Evolutionary conservation across 2,797 vertebrate species (phyloP).

Genomic region (Meda fulgida): DNA sequence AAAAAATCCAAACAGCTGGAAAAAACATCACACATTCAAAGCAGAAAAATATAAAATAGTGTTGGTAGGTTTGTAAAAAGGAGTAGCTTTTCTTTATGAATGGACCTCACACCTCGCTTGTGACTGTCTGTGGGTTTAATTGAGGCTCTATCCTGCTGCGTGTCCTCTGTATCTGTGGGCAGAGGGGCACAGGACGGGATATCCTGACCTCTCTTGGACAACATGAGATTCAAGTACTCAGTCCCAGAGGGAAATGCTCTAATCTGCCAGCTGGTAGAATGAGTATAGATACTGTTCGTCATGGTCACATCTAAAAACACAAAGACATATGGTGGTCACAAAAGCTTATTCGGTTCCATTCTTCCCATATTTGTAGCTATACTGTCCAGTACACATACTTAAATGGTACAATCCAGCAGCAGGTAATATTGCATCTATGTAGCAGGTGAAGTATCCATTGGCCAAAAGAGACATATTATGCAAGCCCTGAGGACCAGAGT

Average conservation of each 20-base stretch:
- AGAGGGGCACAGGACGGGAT: constrained; percentile 45
- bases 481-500: constrained; percentile 65
- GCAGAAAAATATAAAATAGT: neutral
- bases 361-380: neutral
- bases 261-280: constrained; percentile 59
- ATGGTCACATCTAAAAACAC: constrained; percentile 60
- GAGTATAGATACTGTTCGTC: constrained; percentile 62
- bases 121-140: neutral
- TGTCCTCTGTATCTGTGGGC: constrained; percentile 57
- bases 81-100: neutral
- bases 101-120: constrained; percentile 26
- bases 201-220: constrained; percentile 20
- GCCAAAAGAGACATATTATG: constrained; percentile 57
- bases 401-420: constrained; percentile 64
- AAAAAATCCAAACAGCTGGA: constrained; percentile 72
- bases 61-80: neutral
- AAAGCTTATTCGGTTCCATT: neutral
- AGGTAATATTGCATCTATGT: constrained; percentile 60
- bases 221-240: constrained; percentile 35
- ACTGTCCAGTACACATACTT: constrained; percentile 61
- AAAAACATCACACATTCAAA: constrained; percentile 15
- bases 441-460: constrained; percentile 66
- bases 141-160: constrained; percentile 14
- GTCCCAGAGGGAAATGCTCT: constrained; percentile 42
- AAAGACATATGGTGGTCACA: constrained; percentile 4